Percentiles rank a stretch among this genome's conserved stretches.
Evolutionary conservation across 2,797 vertebrate species (phyloP).

Genomic region (Callimico goeldii): DNA sequence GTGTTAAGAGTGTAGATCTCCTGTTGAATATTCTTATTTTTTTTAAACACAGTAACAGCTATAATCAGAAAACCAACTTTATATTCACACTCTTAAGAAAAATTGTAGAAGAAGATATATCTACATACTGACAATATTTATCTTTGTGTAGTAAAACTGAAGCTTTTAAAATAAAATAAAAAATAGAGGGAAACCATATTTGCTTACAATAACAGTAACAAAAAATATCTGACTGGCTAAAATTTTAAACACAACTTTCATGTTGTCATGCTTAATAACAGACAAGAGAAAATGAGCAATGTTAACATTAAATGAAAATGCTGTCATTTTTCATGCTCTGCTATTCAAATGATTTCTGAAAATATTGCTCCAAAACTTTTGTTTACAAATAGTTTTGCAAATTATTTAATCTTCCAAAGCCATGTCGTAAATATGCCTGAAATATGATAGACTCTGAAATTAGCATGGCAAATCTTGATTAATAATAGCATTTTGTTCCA

Average conservation of each 20-base stretch:
- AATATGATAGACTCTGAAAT: not conserved
- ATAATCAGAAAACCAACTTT: not conserved
- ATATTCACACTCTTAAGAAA: not conserved
- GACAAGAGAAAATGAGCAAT: not conserved
- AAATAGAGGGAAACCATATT: not conserved
- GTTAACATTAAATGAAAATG: conserved; percentile 27
- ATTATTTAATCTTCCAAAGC: not conserved
- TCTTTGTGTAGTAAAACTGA: not conserved
- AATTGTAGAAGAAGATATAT: not conserved
- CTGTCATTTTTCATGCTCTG: not conserved
- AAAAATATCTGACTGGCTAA: not conserved
- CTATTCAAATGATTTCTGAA: not conserved
- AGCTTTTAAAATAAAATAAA: not conserved
- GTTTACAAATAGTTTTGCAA: not conserved
- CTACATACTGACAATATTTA: not conserved
- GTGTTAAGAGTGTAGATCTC: not conserved
- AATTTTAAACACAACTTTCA: not conserved
- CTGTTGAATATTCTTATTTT: not conserved
- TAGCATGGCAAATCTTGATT: conserved; percentile 15
- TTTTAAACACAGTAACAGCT: not conserved
- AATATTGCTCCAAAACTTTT: not conserved
- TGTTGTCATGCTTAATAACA: not conserved
- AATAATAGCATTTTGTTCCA: not conserved
- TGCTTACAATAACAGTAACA: not conserved
- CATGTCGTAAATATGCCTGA: rapidly evolving